Percentiles rank a stretch among this genome's conserved stretches.
Conservation (phyloP, 2,888 invertebrate genomes). For the Pomacea canaliculata region DNA sequence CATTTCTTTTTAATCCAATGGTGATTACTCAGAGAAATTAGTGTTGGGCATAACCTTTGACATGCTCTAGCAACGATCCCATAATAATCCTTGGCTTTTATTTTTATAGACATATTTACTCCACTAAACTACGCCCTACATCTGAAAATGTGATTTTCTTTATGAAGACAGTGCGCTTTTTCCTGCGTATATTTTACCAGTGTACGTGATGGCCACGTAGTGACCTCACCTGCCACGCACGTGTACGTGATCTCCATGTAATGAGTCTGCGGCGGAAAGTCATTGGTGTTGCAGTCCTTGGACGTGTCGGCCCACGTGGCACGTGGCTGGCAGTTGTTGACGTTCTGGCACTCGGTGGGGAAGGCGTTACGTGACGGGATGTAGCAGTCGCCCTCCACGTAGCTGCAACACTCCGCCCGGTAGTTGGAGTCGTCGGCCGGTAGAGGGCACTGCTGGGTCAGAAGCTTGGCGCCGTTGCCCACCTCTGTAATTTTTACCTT, state of each 20-base stretch:
- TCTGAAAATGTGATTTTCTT: no score
- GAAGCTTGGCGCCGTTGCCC: conserved; percentile 20
- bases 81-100: no score
- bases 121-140: no score
- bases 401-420: conserved; percentile 9
- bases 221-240: conserved; percentile 19
- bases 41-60: no score
- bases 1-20: no score
- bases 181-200: no score
- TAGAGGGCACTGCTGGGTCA: conserved; percentile 20
- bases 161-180: no score
- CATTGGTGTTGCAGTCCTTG: conserved; percentile 27
- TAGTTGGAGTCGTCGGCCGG: conserved; percentile 5
- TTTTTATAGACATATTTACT: no score
- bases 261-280: conserved; percentile 25
- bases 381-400: conserved; percentile 15
- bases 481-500: conserved; percentile 18
- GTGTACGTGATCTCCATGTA: conserved; percentile 28
- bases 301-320: conserved; percentile 27
- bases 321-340: conserved; percentile 15
- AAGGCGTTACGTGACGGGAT: conserved; percentile 13
- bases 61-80: no score
- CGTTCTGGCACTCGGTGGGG: conserved; percentile 13
- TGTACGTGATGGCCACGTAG: no score
- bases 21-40: no score